Evolutionary conservation across 2,888 invertebrate species (phyloP).

Genomic region (Lochmaea crataegi): DNA sequence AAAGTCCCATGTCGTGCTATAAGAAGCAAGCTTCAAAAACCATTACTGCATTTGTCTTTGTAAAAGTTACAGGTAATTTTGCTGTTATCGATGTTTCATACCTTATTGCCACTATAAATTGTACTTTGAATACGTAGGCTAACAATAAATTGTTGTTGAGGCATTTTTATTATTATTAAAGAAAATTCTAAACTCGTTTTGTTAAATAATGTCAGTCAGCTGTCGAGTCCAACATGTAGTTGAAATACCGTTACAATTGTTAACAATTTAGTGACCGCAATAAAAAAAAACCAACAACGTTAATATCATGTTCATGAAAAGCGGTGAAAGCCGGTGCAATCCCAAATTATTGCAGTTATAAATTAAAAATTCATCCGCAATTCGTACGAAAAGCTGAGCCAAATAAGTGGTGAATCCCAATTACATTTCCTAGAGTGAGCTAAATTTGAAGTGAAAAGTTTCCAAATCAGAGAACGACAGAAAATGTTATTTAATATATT

Average conservation of each 20-base stretch:
- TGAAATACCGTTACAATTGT: background rate
- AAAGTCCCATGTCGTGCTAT: too few relatives aligned
- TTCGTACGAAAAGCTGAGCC: constrained; percentile 12
- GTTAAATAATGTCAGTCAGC: background rate
- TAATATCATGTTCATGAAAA: background rate
- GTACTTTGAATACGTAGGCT: too few relatives aligned
- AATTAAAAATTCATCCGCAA: constrained; percentile 23
- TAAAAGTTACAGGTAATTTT: too few relatives aligned
- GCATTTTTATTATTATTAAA: background rate
- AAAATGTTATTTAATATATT: constrained; percentile 20
- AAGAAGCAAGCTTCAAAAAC: too few relatives aligned
- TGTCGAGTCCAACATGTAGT: background rate
- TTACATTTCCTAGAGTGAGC: constrained; percentile 19
- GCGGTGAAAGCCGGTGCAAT: background rate
- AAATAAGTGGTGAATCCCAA: constrained; percentile 25
- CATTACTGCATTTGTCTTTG: too few relatives aligned
- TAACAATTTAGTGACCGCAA: background rate
- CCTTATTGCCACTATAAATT: too few relatives aligned
- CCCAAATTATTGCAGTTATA: constrained; percentile 16
- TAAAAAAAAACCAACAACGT: background rate
- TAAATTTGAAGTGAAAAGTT: constrained; percentile 18
- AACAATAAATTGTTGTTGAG: too few relatives aligned
- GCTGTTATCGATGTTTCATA: too few relatives aligned
- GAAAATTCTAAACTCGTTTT: background rate
- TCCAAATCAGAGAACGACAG: constrained; percentile 9